A percentile compares a stretch with the other conserved stretches of the same genome.
Evolutionary conservation across 2,888 invertebrate species (phyloP).

Genomic region (Laspeyria flexula): DNA sequence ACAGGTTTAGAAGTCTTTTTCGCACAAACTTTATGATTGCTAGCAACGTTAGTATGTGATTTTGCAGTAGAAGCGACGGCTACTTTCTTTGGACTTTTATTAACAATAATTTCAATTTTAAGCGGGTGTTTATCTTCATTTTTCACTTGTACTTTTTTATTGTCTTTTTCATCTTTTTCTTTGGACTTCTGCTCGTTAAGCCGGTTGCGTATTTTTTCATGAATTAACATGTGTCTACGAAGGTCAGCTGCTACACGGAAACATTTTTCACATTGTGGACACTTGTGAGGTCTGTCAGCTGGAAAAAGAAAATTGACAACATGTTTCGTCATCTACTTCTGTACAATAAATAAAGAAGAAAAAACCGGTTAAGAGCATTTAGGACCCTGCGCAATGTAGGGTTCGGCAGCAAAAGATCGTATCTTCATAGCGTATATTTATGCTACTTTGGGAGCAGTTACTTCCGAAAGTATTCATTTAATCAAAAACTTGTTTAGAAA

Average conservation of each 20-base stretch:
- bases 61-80: conserved; percentile 37
- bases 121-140: conserved; percentile 3
- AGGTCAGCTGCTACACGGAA: conserved; percentile 94
- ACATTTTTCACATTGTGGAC: conserved; percentile 91
- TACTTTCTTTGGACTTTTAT: conserved; percentile 35
- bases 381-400: too few relatives aligned
- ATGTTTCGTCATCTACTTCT: too few relatives aligned
- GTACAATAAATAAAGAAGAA: too few relatives aligned
- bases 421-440: too few relatives aligned
- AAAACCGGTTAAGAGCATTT: too few relatives aligned
- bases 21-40: background rate
- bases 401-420: too few relatives aligned
- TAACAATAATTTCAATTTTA: conserved; percentile 3
- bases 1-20: conserved; percentile 35
- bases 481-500: too few relatives aligned
- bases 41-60: conserved; percentile 8
- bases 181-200: conserved; percentile 52
- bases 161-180: conserved; percentile 32
- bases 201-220: conserved; percentile 74
- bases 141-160: conserved; percentile 27
- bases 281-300: conserved; percentile 92
- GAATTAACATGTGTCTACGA: conserved; percentile 92
- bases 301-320: conserved; percentile 28
- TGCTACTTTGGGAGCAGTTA: too few relatives aligned
- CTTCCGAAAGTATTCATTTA: too few relatives aligned